Evolutionary conservation across 2,113 vertebrate genomes (phyloP).

Genomic region (Oncorhynchus clarkii): DNA sequence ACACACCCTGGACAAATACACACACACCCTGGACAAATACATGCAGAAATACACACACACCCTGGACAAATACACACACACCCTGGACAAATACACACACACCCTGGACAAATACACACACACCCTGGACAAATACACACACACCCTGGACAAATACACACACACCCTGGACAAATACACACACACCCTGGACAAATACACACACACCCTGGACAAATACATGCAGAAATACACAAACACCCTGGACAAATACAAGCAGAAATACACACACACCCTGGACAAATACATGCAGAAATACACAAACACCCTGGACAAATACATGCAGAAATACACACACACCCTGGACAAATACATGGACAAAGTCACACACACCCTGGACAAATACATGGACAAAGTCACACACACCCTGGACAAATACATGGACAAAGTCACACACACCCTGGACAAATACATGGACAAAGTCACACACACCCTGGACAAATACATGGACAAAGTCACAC

Average conservation of each 20-base stretch:
- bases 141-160: conserved; percentile 21
- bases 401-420: conserved; percentile 3
- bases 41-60: too few relatives aligned
- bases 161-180: too few relatives aligned
- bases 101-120: not conserved
- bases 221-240: conserved; percentile 4
- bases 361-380: not conserved
- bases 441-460: not conserved
- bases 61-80: not conserved
- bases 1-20: too few relatives aligned
- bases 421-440: not conserved
- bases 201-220: not conserved
- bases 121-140: conserved; percentile 19
- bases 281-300: not conserved
- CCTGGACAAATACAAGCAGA: not conserved
- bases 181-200: too few relatives aligned
- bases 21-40: too few relatives aligned
- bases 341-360: conserved; percentile 3
- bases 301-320: conserved; percentile 19
- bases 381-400: not conserved
- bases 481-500: not conserved
- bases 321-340: conserved; percentile 4
- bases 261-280: not conserved
- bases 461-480: not conserved
- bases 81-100: not conserved